Evolutionary conservation across 2,797 vertebrate species (phyloP).

Genomic region (Tauraco hartlaubi): DNA sequence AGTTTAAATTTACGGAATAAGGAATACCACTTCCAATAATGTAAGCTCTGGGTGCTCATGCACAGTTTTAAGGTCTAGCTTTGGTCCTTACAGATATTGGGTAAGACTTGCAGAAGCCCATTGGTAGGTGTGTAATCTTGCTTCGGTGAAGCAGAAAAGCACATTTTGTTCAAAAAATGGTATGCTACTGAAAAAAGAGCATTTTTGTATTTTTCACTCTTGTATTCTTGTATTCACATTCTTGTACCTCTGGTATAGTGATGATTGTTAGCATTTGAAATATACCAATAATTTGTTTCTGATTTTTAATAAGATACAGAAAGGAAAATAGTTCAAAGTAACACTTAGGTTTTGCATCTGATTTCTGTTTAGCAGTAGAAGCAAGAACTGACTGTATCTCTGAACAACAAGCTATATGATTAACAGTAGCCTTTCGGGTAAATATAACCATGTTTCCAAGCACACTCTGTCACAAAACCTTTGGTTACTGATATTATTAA

Average conservation of each 20-base stretch:
- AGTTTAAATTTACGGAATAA: neutral
- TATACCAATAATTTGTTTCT: neutral
- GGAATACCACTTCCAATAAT: neutral
- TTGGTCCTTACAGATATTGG: neutral
- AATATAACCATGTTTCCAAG: no score
- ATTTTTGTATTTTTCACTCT: no score
- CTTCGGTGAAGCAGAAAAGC: neutral
- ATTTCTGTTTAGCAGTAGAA: no score
- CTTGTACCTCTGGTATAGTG: neutral
- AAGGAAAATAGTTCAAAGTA: neutral
- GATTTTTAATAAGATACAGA: neutral
- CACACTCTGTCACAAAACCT: no score
- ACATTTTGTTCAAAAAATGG: neutral
- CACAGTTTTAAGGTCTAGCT: neutral
- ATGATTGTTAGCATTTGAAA: neutral
- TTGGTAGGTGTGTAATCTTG: neutral
- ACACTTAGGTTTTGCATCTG: no score
- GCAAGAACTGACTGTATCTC: no score
- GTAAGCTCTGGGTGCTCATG: neutral
- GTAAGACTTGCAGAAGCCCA: neutral
- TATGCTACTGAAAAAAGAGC: neutral
- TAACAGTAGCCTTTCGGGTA: no score
- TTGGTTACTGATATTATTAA: neutral
- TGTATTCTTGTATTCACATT: neutral
- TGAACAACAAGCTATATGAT: no score